phyloP scores from a whole-genome alignment of 2,113 vertebrate species.

The Maccullochella peelii region DNA sequence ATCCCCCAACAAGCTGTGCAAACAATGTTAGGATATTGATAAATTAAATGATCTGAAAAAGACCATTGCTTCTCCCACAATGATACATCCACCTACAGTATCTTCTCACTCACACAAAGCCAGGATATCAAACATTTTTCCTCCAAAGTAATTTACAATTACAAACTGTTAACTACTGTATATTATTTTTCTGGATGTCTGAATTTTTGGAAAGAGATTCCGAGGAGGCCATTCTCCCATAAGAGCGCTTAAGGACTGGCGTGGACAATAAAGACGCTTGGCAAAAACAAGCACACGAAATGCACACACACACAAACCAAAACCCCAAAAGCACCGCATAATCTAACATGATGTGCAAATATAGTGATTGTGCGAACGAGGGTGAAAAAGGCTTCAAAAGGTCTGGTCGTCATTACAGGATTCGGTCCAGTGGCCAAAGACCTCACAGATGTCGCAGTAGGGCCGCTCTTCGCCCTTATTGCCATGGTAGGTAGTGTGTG shows the following conservation, averaged over 20 bases:
- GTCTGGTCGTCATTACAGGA: conserved; percentile 97
- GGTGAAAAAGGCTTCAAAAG: conserved; percentile 83
- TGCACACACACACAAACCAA: conserved; percentile 44
- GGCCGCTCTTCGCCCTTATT: conserved; percentile 91
- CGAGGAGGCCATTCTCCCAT: conserved; percentile 34
- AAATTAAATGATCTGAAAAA: conserved; percentile 66
- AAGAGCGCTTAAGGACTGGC: conserved; percentile 65
- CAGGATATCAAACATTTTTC: conserved; percentile 23
- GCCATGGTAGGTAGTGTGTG: conserved; percentile 93
- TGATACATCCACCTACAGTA: conserved; percentile 40
- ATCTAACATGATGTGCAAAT: conserved; percentile 74
- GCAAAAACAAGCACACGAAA: conserved; percentile 63
- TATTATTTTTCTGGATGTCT: conserved; percentile 15
- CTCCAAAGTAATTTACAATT: conserved; percentile 39
- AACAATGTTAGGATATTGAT: conserved; percentile 62
- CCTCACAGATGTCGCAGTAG: conserved; percentile 96
- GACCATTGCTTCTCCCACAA: conserved; percentile 28
- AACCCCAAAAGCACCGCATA: conserved; percentile 47
- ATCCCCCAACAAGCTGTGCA: conserved; percentile 71
- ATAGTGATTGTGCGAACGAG: conserved; percentile 69
- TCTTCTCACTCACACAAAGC: conserved; percentile 44
- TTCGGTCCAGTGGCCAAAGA: conserved; percentile 95
- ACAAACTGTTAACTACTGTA: conserved; percentile 26
- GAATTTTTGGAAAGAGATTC: conserved; percentile 27
- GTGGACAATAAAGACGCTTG: conserved; percentile 54